Evolutionary conservation across 2,888 invertebrate genomes (phyloP), one percentile per base, ranked within the genome.

Genomic region (Pemphredon lugubris): DNA sequence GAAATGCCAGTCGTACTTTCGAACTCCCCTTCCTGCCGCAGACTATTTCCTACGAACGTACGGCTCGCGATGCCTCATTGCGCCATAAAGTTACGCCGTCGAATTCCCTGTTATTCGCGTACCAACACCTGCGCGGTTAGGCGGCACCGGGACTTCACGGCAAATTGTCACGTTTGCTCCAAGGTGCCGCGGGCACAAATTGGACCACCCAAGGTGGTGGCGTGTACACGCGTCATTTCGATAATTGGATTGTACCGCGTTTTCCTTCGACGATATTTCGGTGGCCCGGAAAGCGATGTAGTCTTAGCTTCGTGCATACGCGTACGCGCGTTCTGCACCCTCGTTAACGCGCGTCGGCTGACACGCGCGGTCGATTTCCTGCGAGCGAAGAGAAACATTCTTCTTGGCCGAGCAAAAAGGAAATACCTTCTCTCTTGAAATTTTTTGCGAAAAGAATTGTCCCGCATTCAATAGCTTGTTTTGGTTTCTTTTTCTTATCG

Each of bases 241-340:
- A 61, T 67, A 67, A 60, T 67, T 67, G 60, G 67, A 60, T 54
- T 44, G 48, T 13, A 20, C 18, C 14, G 26, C 11, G 37, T 47
- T 57, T 50, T 60, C 67, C 53, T 60, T 60, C 54, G 11, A 13
- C 16, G 11, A 47, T 7, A 13, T 42, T 40, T 32, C 40, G 40
- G 20, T 11, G 14, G 14, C 7, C 2, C 16, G 16, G 16, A 40
- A 40, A 40, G 5, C 40, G 5, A 40, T 4, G 0, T 37, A 1
- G n/a, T 26, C 30, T 5, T 4, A 1, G 5, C n/a, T n/a, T n/a
- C 39, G n/a, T 5, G 16, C 6, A 42, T 4, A 18, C 5, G 2
- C 4, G 3, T 18, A 42, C 9, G 16, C 7, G 6, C 16, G 18
- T 26, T 26, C 26, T 7, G 26, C 26, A 32, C 14, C 54, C 32